Evolutionary conservation across 35 echinoderm and acorn worm species (phyloP), one percentile per base, ranked within the genome.

Genomic region (Diadema setosum): DNA sequence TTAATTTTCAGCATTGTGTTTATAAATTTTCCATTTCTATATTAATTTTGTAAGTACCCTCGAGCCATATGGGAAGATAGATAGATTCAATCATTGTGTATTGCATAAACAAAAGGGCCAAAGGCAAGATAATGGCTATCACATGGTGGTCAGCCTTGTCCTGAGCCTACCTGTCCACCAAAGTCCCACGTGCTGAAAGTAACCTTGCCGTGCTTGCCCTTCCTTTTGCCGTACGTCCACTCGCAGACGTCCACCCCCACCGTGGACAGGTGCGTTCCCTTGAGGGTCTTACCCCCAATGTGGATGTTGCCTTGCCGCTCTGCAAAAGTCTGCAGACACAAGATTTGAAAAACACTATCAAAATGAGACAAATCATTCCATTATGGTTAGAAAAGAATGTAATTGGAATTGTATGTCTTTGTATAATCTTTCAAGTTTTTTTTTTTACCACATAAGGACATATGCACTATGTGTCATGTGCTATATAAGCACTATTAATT

Each of bases 101-200:
- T n/a, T n/a, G n/a, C n/a, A n/a, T n/a, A n/a, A n/a, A n/a, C n/a
- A n/a, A n/a, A n/a, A n/a, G n/a, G n/a, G n/a, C n/a, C n/a, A n/a
- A n/a, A n/a, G n/a, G n/a, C n/a, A n/a, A n/a, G n/a, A n/a, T n/a
- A n/a, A n/a, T n/a, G n/a, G n/a, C n/a, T n/a, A n/a, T n/a, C n/a
- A n/a, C n/a, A n/a, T n/a, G n/a, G n/a, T n/a, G n/a, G n/a, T n/a
- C n/a, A n/a, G 0, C 26, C 60, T 18, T 5, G 21, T 14, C 3
- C 12, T 26, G 61, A 65, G 30, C 21, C 18, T 67, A 99, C 96
- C 90, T 99, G 96, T 39, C 96, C 96, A 83, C 96, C 96, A 95
- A 99, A 99, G 45, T 99, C 96, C 96, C 96, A 99, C 25, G 96
- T 99, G 52, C 96, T 99, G 82, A 99, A 99, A 0, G 96, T 92